phyloP scores from a whole-genome alignment of 2,797 vertebrate species.

The Tinamus major region DNA sequence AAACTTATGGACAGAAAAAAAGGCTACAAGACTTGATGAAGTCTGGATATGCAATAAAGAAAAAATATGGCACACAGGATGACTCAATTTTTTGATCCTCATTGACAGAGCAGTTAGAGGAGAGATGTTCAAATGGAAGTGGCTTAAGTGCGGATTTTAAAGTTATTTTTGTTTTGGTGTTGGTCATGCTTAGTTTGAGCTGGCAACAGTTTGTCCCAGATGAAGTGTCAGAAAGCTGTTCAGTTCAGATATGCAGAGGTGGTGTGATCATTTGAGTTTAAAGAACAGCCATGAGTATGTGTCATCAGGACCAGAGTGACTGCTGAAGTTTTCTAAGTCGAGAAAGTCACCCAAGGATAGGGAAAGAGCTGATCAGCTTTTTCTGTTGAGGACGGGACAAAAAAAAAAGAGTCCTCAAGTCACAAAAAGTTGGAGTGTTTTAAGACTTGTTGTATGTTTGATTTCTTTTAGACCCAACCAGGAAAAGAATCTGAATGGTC shows the following conservation, averaged over 20 bases:
- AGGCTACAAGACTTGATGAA: neutral
- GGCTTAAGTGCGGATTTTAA: neutral
- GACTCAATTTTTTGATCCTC: neutral
- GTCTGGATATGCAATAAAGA: neutral
- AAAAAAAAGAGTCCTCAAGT: neutral
- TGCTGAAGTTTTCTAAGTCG: slow-evolving; percentile 26
- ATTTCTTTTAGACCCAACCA: slow-evolving; percentile 62
- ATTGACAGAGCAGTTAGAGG: neutral
- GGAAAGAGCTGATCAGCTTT: neutral
- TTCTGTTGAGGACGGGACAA: neutral
- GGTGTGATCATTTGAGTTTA: neutral
- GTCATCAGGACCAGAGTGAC: neutral
- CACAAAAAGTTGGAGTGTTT: neutral
- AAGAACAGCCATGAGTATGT: neutral
- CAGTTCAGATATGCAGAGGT: neutral
- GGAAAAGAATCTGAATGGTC: slow-evolving; percentile 83
- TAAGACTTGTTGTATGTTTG: neutral
- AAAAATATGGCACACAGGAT: neutral
- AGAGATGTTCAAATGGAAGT: neutral
- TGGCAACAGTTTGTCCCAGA: neutral
- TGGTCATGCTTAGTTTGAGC: neutral
- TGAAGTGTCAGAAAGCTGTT: slow-evolving; percentile 26
- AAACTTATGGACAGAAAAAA: neutral
- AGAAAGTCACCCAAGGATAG: neutral
- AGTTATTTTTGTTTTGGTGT: neutral